Evolutionary conservation across 2,888 invertebrate species (phyloP).

Genomic region (Troides helena): DNA sequence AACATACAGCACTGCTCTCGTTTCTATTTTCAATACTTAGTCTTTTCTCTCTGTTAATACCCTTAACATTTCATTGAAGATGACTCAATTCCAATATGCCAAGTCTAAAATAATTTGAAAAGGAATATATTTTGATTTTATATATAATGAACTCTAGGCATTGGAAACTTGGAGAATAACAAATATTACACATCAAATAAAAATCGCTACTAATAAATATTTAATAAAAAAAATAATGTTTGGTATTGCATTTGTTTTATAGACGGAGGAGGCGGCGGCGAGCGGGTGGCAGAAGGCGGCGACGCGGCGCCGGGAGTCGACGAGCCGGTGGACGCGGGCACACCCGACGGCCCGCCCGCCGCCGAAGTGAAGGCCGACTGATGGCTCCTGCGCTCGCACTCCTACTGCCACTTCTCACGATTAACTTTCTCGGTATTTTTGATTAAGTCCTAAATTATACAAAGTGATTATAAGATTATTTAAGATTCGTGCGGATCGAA

Average conservation of each 20-base stretch:
- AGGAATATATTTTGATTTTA: too few relatives aligned
- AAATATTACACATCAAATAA: too few relatives aligned
- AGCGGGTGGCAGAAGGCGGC: constrained; percentile 52
- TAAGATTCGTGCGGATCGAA: constrained; percentile 52
- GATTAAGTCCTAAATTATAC: constrained; percentile 76
- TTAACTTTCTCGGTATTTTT: constrained; percentile 70
- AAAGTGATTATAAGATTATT: constrained; percentile 70
- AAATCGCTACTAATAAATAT: too few relatives aligned
- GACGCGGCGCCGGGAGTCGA: constrained; percentile 46
- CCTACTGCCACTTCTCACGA: constrained; percentile 33
- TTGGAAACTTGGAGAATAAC: too few relatives aligned
- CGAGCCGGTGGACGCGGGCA: constrained; percentile 46
- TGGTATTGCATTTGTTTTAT: not conserved
- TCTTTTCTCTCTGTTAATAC: too few relatives aligned
- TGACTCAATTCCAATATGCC: too few relatives aligned
- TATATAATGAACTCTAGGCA: too few relatives aligned
- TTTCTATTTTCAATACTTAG: too few relatives aligned
- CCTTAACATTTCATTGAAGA: too few relatives aligned
- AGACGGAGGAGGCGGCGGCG: constrained; percentile 49
- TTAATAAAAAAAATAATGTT: not conserved
- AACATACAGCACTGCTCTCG: too few relatives aligned
- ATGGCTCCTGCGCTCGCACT: constrained; percentile 33
- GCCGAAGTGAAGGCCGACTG: constrained; percentile 60
- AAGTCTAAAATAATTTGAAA: too few relatives aligned
- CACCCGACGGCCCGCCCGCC: constrained; percentile 51